Evolutionary conservation across 1,140 invertebrate species (phyloP), one percentile per base, ranked within the genome.

Genomic region (Caerostris extrusa): DNA sequence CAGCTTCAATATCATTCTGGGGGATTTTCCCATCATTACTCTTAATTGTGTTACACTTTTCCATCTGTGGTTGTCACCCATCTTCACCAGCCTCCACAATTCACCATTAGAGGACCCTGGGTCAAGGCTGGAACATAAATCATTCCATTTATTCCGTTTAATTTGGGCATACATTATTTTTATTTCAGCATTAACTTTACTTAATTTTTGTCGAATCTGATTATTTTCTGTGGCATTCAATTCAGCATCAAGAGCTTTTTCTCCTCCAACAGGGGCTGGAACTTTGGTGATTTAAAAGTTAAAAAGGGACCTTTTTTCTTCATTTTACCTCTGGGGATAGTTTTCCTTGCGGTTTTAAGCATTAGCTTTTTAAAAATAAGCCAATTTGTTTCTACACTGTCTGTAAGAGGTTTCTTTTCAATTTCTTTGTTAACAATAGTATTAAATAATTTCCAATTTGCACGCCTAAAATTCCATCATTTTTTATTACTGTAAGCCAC

Each of bases 391-490:
- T 88, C 19, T 12, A 67, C 10, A 55, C 19, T 67, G 14, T 88
- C 86, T 10, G 58, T 17, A 55, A 88, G 86, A 58, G 57, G 86
- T 12, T 53, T 88, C 12, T n/a, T 67, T 64, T 3, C 50, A 3
- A 67, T 50, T 55, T 88, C 53, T 17, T 14, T 64, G 12, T 64
- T 60, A 64, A 88, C n/a, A 64, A 88, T 6, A 61, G 7, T 12
- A 55, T 7, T 64, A 34, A 64, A 56, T 5, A n/a, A 64, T 64
- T 64, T 5, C 58, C 86, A 64, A 34, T 88, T 12, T 17, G 86
- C 86, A 14, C 60, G n/a, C n/a, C n/a, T 88, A 64, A 88, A 88
- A 12, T 53, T 88, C 86, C 86, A 88, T 2, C 19, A 19, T 64
- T 88, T 64, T 2, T 64, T 10, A 64, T n/a, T 88, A 85, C 55